Evolutionary conservation across 92 coral and sea anemone species (phyloP).

Genomic region (Chrysogorgia sp.): DNA sequence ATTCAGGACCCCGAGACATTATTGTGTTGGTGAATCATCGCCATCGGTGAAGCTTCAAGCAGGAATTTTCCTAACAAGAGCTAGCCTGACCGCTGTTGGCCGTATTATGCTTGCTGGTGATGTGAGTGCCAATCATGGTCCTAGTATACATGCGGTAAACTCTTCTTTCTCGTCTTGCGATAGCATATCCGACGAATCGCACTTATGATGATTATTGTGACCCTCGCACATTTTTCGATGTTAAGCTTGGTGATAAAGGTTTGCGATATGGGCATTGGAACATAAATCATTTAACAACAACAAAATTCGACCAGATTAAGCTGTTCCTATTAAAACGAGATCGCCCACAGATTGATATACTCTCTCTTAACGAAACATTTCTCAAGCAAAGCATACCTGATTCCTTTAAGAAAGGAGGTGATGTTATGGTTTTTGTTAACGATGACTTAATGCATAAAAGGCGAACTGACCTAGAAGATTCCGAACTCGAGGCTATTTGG

Average conservation of each 20-base stretch:
- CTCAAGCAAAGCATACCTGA: conserved; percentile 44
- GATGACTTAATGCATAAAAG: conserved; percentile 36
- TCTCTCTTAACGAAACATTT: conserved; percentile 50
- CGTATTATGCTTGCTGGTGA: conserved; percentile 50
- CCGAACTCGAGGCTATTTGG: conserved; percentile 53
- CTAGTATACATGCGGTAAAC: conserved; percentile 16
- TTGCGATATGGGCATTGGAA: conserved; percentile 65
- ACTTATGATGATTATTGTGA: conserved; percentile 38
- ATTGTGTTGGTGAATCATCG: conserved; percentile 18
- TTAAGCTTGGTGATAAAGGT: conserved; percentile 62
- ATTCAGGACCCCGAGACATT: conserved; percentile 30
- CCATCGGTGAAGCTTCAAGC: conserved; percentile 45
- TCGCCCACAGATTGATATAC: conserved; percentile 56
- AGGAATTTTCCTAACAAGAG: conserved; percentile 24
- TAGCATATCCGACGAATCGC: conserved; percentile 3
- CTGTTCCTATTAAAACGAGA: conserved; percentile 48
- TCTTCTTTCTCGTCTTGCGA: conserved; percentile 14
- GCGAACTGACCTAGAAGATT: conserved; percentile 52
- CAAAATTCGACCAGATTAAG: conserved; percentile 63
- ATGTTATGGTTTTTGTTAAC: conserved; percentile 53
- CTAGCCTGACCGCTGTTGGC: conserved; percentile 9
- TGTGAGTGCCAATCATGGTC: conserved; percentile 51
- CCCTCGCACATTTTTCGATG: conserved; percentile 47
- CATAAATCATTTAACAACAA: conserved; percentile 52
- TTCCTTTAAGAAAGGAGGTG: conserved; percentile 29